These are phyloP conservation scores for Chrysolina americana DNA, from an alignment of 2,888 invertebrate genomes.

Conservation along the genomic window DNA sequence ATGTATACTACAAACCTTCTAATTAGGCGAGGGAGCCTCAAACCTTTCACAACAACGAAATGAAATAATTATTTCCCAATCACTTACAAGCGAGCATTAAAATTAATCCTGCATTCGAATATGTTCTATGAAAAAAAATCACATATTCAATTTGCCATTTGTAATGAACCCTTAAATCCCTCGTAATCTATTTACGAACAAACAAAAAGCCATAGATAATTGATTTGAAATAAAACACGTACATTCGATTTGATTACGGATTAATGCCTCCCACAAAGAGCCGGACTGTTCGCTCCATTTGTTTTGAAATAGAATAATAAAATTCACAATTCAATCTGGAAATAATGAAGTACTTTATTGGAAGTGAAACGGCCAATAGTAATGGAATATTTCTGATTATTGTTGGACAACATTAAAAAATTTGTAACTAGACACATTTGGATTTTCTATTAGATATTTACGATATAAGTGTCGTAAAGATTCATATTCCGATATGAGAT, in stretches of 20 bases:
- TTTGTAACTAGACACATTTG: no score
- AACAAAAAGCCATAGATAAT: conserved; percentile 45
- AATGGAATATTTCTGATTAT: neutral
- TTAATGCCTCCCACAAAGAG: conserved; percentile 31
- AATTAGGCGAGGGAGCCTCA: no score
- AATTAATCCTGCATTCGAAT: conserved; percentile 17
- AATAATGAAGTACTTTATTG: conserved; percentile 15
- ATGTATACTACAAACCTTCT: neutral
- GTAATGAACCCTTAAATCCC: conserved; percentile 43
- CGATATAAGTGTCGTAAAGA: no score
- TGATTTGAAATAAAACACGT: conserved; percentile 46
- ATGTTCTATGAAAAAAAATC: conserved; percentile 1
- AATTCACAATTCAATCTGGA: conserved; percentile 10
- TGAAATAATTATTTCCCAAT: neutral
- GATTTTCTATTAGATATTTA: no score
- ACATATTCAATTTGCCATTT: conserved; percentile 36
- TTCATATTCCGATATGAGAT: no score
- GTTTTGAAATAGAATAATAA: conserved; percentile 22
- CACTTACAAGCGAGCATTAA: neutral
- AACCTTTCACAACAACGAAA: neutral
- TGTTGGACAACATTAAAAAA: neutral
- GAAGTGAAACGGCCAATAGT: neutral
- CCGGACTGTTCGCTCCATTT: conserved; percentile 20
- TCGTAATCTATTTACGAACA: conserved; percentile 46
- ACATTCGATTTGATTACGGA: conserved; percentile 38